Evolutionary conservation across 2,888 invertebrate species (phyloP).

Genomic region (Nymphalis c-album): DNA sequence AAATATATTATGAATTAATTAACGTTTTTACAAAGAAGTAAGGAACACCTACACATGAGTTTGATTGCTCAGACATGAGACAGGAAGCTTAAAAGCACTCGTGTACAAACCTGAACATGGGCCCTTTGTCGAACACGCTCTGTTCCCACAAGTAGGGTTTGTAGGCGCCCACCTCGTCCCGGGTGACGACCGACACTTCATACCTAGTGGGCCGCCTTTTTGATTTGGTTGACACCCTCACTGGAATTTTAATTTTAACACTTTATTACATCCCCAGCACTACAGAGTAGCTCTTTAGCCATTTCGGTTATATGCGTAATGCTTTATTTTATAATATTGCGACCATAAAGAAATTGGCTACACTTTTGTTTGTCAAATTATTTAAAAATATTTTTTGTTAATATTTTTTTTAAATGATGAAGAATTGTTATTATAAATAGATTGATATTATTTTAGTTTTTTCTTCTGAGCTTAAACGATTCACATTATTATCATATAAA

Average conservation of each 20-base stretch:
- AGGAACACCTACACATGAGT: not conserved
- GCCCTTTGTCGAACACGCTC: constrained; percentile 95
- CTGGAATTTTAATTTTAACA: constrained; percentile 65
- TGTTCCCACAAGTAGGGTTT: constrained; percentile 98
- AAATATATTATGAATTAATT: no score
- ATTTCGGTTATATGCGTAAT: not conserved
- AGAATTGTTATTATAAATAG: no score
- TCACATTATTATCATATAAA: no score
- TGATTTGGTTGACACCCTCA: constrained; percentile 92
- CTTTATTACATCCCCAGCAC: not conserved
- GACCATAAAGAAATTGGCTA: not conserved
- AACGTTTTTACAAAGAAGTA: no score
- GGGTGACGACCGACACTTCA: constrained; percentile 95
- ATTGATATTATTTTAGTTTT: no score
- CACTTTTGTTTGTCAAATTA: no score
- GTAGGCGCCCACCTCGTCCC: constrained; percentile 97
- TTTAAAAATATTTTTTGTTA: not conserved
- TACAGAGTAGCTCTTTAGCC: not conserved
- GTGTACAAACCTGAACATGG: constrained; percentile 89
- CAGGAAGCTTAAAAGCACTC: constrained; percentile 13
- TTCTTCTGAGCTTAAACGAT: no score
- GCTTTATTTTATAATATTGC: not conserved
- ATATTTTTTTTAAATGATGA: not conserved
- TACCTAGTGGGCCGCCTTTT: constrained; percentile 93
- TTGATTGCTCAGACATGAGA: not conserved